A percentile compares a stretch with the other conserved stretches of the same genome.
These are phyloP conservation scores for Drosophila siamana DNA, from an alignment of 2,888 invertebrate species.

Conservation along the genomic window DNA sequence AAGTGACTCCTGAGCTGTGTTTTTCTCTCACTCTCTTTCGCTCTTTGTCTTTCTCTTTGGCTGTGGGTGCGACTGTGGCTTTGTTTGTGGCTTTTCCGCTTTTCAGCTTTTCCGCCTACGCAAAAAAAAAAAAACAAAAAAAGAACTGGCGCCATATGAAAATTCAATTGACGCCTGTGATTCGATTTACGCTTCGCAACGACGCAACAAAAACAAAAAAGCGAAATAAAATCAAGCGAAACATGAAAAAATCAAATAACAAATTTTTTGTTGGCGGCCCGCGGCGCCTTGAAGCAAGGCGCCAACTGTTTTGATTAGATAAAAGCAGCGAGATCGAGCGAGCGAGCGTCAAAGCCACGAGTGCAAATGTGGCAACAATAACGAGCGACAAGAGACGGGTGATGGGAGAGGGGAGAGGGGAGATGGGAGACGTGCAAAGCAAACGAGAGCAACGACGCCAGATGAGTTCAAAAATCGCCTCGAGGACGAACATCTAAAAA, in stretches of 20 bases:
- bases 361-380: neutral
- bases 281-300: constrained; percentile 55
- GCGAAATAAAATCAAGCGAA: constrained; percentile 18
- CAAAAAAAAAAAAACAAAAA: neutral
- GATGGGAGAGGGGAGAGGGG: too few species aligned
- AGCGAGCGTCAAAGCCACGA: constrained; percentile 14
- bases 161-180: constrained; percentile 66
- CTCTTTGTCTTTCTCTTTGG: constrained; percentile 4
- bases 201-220: constrained; percentile 4
- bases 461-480: constrained; percentile 48
- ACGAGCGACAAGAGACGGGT: neutral
- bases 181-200: constrained; percentile 49
- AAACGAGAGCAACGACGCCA: constrained; percentile 1
- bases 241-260: constrained; percentile 42
- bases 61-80: constrained; percentile 3
- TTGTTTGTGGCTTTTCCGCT: constrained; percentile 8
- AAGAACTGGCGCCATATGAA: constrained; percentile 56
- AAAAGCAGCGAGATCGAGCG: constrained; percentile 46
- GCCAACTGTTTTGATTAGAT: constrained; percentile 72
- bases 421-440: neutral
- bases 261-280: constrained; percentile 42
- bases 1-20: neutral
- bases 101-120: constrained; percentile 30
- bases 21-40: neutral
- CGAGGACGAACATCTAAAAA: constrained; percentile 31